A percentile compares a stretch with the other conserved stretches of the same genome.
Evolutionary conservation across 1,140 invertebrate genomes (phyloP).

Genomic region (Tetraneura akinire): DNA sequence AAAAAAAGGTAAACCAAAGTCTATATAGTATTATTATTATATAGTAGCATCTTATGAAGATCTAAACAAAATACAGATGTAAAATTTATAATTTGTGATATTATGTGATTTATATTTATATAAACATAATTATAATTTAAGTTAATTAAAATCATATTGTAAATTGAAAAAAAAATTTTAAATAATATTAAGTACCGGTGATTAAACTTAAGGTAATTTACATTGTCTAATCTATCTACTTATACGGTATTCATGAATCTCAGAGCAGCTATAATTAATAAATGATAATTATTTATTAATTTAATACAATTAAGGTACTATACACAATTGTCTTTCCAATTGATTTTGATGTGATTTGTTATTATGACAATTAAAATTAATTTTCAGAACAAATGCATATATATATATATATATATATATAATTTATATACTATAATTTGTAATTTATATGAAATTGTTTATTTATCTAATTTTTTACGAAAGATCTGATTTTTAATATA

Average conservation of each 20-base stretch:
- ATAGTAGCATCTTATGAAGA: background rate
- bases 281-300: constrained; percentile 22
- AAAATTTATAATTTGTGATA: constrained; percentile 3
- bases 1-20: background rate
- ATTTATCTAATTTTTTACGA: too few species aligned
- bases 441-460: background rate
- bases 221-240: constrained; percentile 14
- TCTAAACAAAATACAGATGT: background rate
- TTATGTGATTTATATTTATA: constrained; percentile 10
- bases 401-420: background rate
- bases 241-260: constrained; percentile 8
- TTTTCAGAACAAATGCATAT: constrained; percentile 14
- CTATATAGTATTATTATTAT: background rate
- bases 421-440: background rate
- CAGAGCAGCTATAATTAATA: background rate
- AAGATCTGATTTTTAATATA: constrained; percentile 37
- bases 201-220: constrained; percentile 10
- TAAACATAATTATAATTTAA: background rate
- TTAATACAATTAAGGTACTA: background rate
- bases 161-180: background rate
- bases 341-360: constrained; percentile 19
- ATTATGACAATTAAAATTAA: constrained; percentile 3
- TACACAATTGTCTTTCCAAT: constrained; percentile 18
- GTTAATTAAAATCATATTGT: background rate
- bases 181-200: background rate